phyloP scores from a whole-genome alignment of 2,888 invertebrate genomes.

The Acrocyrtus sp. region DNA sequence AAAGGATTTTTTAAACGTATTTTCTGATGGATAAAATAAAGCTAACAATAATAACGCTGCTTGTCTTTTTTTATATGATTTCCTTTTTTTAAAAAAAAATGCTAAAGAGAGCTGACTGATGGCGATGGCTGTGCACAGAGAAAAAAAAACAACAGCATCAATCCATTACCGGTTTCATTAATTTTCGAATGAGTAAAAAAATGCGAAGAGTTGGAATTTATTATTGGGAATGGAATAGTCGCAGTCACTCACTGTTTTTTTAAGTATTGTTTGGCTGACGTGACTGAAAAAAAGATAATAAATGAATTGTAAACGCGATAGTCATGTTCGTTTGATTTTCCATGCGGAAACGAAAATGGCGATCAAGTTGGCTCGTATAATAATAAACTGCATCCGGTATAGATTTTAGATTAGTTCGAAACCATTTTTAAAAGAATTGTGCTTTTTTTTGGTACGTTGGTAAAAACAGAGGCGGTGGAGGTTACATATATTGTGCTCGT shows the following conservation, averaged over 20 bases:
- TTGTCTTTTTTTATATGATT: conserved; percentile 18
- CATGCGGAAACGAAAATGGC: conserved; percentile 8
- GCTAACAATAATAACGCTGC: too few relatives aligned
- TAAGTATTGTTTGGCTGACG: background rate
- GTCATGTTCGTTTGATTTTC: background rate
- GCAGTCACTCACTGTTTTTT: background rate
- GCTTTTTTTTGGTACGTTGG: background rate
- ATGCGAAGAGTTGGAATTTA: too few relatives aligned
- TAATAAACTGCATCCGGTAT: conserved; percentile 47
- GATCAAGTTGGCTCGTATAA: conserved; percentile 3
- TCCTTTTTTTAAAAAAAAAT: conserved; percentile 12
- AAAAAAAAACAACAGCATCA: conserved; percentile 41
- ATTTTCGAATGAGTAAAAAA: too few relatives aligned
- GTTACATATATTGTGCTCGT: background rate
- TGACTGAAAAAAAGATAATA: conserved; percentile 26
- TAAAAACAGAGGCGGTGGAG: background rate
- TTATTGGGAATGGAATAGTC: too few relatives aligned
- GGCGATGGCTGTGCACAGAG: too few relatives aligned
- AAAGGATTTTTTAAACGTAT: too few relatives aligned
- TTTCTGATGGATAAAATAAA: too few relatives aligned
- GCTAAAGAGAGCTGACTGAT: too few relatives aligned
- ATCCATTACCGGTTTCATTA: conserved; percentile 39
- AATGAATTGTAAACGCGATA: conserved; percentile 9
- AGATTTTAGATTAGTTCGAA: conserved; percentile 41
- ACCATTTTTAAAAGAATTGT: background rate